These are phyloP conservation scores for Apogon hyalosoma DNA, from an alignment of 2,797 vertebrate species.

Conservation along the genomic window DNA sequence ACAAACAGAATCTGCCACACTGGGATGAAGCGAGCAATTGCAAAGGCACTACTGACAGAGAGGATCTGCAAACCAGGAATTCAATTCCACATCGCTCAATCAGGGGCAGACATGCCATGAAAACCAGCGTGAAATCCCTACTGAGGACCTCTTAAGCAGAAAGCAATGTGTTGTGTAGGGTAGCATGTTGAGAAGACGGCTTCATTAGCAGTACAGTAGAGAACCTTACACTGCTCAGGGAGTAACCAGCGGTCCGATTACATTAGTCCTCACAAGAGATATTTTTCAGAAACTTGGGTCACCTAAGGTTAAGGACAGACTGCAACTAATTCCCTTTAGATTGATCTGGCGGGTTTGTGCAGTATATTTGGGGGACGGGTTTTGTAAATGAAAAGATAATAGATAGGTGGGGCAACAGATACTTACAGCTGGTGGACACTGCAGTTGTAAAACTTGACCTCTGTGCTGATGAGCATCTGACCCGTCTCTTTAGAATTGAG, in stretches of 20 bases:
- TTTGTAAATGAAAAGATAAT: constrained; percentile 26
- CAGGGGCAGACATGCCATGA: constrained; percentile 48
- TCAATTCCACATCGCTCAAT: constrained; percentile 62
- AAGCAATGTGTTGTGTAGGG: constrained; percentile 23
- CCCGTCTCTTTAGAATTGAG: constrained; percentile 95
- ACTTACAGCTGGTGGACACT: constrained; percentile 98
- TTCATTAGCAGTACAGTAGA: constrained; percentile 48
- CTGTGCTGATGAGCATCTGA: constrained; percentile 96
- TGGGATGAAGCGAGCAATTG: constrained; percentile 39
- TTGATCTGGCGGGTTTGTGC: constrained; percentile 43
- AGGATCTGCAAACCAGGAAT: constrained; percentile 54
- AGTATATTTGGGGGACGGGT: constrained; percentile 5
- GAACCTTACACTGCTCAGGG: constrained; percentile 42
- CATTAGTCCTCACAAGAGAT: constrained; percentile 57
- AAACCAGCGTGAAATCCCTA: constrained; percentile 59
- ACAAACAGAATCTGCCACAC: constrained; percentile 54
- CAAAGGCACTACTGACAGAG: constrained; percentile 29
- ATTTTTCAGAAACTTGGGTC: constrained; percentile 53
- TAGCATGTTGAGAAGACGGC: constrained; percentile 37
- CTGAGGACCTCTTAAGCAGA: constrained; percentile 49
- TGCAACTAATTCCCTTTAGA: constrained; percentile 60
- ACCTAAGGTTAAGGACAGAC: constrained; percentile 56
- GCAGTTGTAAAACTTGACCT: constrained; percentile 99
- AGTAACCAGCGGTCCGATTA: constrained; percentile 54
- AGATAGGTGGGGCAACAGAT: constrained; percentile 28